Evolutionary conservation across 2,888 invertebrate species (phyloP), one percentile per base, ranked within the genome.

Genomic region (Ochlodes sylvanus): DNA sequence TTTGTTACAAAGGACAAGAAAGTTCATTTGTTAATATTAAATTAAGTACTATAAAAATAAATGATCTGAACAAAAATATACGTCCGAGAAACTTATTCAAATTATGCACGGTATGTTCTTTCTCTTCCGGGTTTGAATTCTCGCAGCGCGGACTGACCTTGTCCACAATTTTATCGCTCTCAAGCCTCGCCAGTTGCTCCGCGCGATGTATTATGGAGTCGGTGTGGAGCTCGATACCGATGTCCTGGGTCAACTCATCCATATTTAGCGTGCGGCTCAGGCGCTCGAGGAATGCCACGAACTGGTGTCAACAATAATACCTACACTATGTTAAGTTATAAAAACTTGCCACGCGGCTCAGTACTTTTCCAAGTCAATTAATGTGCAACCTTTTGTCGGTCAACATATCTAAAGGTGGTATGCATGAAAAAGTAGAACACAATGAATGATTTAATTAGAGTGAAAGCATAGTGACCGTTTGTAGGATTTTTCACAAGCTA

Each of bases 141-240:
- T 50, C 50, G 38, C 17, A 19, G 21, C 34, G 66, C 32, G 52
- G 69, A 73, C 87, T 90, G 89, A 96, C 97, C 95, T 97, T 97
- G 89, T 97, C 97, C 15, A 96, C 96, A 69, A 97, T 94, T 85
- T 97, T 96, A 86, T 97, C 97, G 79, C 96, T 96, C 89, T 98
- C 97, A 61, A 97, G 93, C 77, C 96, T 94, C 32, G 96, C 95
- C 69, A 98, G 92, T 84, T 98, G 98, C 85, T 98, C 97, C 2
- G 97, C 97, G 52, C 98, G 94, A 70, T 97, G 95, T 67, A 98
- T 89, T 70, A 98, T 94, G 58, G 97, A 96, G 80, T 98, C 98
- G 0, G 97, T 96, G 80, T 96, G 96, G 80, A 97, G 94, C 82
- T 97, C 97, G 69, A 97, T 94, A 9, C 97, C 97, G 72, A 97